phyloP scores from a whole-genome alignment of 2,113 vertebrate species.

The Muscicapa adusta region DNA sequence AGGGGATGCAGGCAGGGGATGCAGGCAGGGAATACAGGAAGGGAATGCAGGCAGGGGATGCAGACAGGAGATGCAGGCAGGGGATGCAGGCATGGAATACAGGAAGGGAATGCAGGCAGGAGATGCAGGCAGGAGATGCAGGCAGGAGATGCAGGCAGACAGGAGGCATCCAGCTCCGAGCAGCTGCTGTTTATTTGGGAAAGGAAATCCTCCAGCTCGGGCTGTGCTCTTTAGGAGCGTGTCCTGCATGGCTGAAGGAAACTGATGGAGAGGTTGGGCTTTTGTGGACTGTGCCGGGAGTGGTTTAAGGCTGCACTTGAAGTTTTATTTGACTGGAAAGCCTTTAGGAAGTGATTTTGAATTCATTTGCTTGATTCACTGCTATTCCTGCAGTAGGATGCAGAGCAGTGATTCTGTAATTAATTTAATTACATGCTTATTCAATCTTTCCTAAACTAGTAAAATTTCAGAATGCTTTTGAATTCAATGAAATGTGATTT shows the following conservation, averaged over 20 bases:
- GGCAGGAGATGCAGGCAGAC: neutral
- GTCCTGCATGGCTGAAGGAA: neutral
- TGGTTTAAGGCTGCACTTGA: slow-evolving; percentile 20
- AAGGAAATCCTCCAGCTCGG: neutral
- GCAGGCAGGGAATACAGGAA: no score
- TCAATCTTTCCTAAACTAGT: slow-evolving; percentile 69
- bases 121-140: neutral
- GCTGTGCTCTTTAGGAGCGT: rapidly evolving
- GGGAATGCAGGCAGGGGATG: neutral
- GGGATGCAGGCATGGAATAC: no score
- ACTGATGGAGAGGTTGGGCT: neutral
- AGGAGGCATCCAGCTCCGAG: rapidly evolving
- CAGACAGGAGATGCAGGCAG: neutral
- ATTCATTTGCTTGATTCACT: slow-evolving; percentile 57
- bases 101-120: no score
- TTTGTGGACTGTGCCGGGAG: neutral
- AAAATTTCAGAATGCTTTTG: slow-evolving; percentile 71
- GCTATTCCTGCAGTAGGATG: slow-evolving; percentile 66
- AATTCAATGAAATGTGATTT: slow-evolving; percentile 58
- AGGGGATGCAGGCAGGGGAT: neutral
- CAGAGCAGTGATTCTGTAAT: slow-evolving; percentile 73
- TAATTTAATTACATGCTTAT: slow-evolving; percentile 78
- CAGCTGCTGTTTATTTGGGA: neutral
- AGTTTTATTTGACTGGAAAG: slow-evolving; percentile 40
- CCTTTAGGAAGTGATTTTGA: slow-evolving; percentile 40